Conservation (phyloP, 2,888 invertebrate genomes). For the Allacma fusca region DNA sequence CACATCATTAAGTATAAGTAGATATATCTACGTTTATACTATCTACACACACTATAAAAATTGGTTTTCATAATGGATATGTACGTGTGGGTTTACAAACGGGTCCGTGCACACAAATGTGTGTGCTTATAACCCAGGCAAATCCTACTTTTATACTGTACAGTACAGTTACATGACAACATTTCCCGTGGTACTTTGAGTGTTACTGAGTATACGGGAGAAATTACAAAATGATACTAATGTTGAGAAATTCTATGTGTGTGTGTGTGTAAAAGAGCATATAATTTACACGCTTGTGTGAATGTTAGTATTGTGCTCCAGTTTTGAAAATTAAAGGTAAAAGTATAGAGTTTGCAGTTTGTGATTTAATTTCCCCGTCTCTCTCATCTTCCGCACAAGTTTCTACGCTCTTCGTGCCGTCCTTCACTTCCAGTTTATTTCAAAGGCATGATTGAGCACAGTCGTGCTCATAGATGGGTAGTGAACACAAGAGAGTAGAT, state of each 20-base stretch:
- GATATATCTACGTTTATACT: too few relatives aligned
- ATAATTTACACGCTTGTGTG: constrained; percentile 20
- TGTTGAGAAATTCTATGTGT: too few relatives aligned
- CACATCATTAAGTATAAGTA: too few relatives aligned
- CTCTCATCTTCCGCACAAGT: not conserved
- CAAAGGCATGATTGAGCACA: constrained; percentile 10
- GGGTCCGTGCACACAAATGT: too few relatives aligned
- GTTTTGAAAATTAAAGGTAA: constrained; percentile 10
- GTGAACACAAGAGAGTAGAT: not conserved
- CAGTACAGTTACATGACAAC: too few relatives aligned
- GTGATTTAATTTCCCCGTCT: constrained; percentile 25
- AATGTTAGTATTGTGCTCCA: constrained; percentile 3
- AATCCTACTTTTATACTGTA: too few relatives aligned
- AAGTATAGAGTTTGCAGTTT: constrained; percentile 10
- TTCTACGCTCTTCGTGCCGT: not conserved
- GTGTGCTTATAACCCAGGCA: too few relatives aligned
- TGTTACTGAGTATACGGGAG: not conserved
- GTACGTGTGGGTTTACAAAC: too few relatives aligned
- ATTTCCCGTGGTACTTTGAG: too few relatives aligned
- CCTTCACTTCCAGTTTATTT: constrained; percentile 8
- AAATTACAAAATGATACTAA: not conserved
- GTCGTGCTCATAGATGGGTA: not conserved
- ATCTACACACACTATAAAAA: too few relatives aligned
- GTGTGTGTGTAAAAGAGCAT: constrained; percentile 15
- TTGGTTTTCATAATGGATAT: too few relatives aligned